phyloP scores from a whole-genome alignment of 2,113 vertebrate genomes.

The Pelecanus crispus region DNA sequence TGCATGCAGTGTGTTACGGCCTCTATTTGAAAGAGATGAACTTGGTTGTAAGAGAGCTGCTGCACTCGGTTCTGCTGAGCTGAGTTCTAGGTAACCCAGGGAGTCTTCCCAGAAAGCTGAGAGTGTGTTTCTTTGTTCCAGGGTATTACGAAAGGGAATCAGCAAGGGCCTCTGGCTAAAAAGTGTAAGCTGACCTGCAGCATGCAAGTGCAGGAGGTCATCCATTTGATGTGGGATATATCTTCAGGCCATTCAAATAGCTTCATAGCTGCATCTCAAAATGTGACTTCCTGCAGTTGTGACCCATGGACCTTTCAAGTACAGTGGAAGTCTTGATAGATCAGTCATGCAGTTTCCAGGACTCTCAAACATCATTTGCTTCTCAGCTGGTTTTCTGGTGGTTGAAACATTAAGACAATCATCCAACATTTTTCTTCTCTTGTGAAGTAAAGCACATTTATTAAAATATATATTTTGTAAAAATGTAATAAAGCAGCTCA shows the following conservation, averaged over 20 bases:
- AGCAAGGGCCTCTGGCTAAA: conserved; percentile 62
- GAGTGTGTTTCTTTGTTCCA: conserved; percentile 64
- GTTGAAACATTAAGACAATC: conserved; percentile 50
- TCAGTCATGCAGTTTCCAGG: conserved; percentile 26
- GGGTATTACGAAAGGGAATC: conserved; percentile 54
- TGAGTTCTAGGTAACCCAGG: conserved; percentile 61
- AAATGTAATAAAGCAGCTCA: conserved; percentile 12
- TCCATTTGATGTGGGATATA: conserved; percentile 49
- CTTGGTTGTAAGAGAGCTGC: conserved; percentile 48
- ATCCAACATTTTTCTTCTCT: background rate
- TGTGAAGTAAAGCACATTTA: background rate
- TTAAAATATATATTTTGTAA: background rate
- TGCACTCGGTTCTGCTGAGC: background rate
- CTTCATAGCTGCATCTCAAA: conserved; percentile 54
- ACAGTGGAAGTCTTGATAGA: conserved; percentile 46
- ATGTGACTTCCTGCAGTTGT: conserved; percentile 45
- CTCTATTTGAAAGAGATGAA: conserved; percentile 21
- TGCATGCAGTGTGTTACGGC: background rate
- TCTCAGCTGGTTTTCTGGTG: conserved; percentile 13
- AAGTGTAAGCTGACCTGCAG: conserved; percentile 61
- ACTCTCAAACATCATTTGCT: background rate
- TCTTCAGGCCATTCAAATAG: conserved; percentile 56
- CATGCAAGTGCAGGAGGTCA: conserved; percentile 63
- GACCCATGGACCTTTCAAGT: conserved; percentile 62
- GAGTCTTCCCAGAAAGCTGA: conserved; percentile 57